A percentile compares a stretch with the other conserved stretches of the same genome.
Evolutionary conservation across 2,888 invertebrate species (phyloP).

Genomic region (Argyra leucocephala): DNA sequence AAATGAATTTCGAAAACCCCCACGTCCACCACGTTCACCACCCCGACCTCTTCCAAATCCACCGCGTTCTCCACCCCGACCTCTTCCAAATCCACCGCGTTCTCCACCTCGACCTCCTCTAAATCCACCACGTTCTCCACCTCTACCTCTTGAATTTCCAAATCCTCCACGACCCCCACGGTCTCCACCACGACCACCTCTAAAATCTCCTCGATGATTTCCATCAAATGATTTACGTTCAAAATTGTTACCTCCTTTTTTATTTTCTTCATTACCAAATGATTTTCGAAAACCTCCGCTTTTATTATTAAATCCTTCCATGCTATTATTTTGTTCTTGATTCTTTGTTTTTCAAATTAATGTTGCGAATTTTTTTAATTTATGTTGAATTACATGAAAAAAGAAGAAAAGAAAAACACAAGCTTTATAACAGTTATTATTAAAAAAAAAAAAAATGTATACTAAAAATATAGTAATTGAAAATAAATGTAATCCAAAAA

Average conservation of each 20-base stretch:
- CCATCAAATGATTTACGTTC: constrained; percentile 37
- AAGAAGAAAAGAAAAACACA: background rate
- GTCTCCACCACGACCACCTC: constrained; percentile 34
- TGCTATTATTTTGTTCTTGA: constrained; percentile 18
- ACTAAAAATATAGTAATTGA: background rate
- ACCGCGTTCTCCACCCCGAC: background rate
- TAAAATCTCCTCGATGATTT: constrained; percentile 29
- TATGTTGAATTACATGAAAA: background rate
- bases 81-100: constrained; percentile 13
- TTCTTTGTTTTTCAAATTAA: constrained; percentile 9
- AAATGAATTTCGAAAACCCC: constrained; percentile 23
- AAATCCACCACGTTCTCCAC: constrained; percentile 30
- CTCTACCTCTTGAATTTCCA: constrained; percentile 36
- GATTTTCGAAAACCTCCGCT: constrained; percentile 33
- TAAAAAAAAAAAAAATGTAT: background rate
- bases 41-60: background rate
- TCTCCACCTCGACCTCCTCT: constrained; percentile 32
- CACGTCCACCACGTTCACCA: background rate
- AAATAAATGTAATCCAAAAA: constrained; percentile 32
- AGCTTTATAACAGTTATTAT: background rate
- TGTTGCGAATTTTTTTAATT: constrained; percentile 7
- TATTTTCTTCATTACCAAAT: constrained; percentile 37
- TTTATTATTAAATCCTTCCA: constrained; percentile 36
- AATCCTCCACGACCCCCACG: constrained; percentile 32
- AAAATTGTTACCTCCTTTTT: constrained; percentile 25